A percentile compares a stretch with the other conserved stretches of the same genome.
Evolutionary conservation across 2,113 vertebrate species (phyloP).

Genomic region (Bungarus multicinctus): DNA sequence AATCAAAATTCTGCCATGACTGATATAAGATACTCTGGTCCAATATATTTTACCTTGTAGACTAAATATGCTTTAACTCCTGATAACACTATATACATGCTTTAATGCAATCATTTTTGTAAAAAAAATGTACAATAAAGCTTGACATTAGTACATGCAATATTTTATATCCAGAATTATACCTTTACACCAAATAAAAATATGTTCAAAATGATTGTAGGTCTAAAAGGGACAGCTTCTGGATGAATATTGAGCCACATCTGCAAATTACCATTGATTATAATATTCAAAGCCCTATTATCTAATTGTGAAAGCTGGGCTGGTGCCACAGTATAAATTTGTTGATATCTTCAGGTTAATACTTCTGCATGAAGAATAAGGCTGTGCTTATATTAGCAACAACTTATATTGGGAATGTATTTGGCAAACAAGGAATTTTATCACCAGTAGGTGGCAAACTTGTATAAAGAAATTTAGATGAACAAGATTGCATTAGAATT

Average conservation of each 20-base stretch:
- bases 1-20: not conserved
- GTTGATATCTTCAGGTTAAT: not conserved
- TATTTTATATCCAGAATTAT: not conserved
- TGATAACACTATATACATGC: not conserved
- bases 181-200: not conserved
- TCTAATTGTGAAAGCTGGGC: not conserved
- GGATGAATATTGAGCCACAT: not conserved
- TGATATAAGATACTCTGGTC: not conserved
- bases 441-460: not conserved
- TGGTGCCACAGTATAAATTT: not conserved
- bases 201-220: not conserved
- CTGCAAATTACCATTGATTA: not conserved
- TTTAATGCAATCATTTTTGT: not conserved
- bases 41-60: not conserved
- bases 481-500: not conserved
- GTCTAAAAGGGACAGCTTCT: not conserved
- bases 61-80: not conserved
- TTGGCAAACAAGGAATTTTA: not conserved
- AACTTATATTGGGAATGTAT: slow-evolving; percentile 10
- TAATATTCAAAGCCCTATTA: not conserved
- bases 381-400: not conserved
- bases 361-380: not conserved
- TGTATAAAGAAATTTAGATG: not conserved
- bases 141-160: not conserved
- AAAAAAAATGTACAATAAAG: not conserved